Base-by-base conservation (phyloP, 2,888 invertebrate species). In the Conomelus anceps region DNA sequence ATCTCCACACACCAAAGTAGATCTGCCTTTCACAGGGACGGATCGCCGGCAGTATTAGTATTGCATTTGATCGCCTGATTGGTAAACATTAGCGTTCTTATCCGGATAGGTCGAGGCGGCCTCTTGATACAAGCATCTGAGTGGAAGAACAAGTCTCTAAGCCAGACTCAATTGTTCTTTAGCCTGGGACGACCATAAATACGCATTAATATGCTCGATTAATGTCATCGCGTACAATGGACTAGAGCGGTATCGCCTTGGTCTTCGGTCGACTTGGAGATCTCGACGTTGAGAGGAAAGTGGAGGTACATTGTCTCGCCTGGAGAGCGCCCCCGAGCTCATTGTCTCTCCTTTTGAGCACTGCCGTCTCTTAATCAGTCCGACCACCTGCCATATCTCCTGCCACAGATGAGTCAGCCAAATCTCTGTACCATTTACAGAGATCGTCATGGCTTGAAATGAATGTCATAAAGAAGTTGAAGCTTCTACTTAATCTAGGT, bases 181-280 rank as follows among this genome's bases (percentile, higher is more conserved):
- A 20, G 29, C 29, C 22, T 22, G n/a, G 29, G 24, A 23, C 26
- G 24, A 29, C 86, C 86, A 86, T 86, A 86, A 86, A 86, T 86
- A 86, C 86, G 29, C 86, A 86, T 86, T 86, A 86, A 86, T 86
- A 86, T 86, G 86, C 86, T 86, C 86, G 86, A 86, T 86, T 86
- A 86, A 86, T 86, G 86, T 86, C 86, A 29, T 24, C 86, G 86
- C 23, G 22, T 86, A 86, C 86, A 86, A 86, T 86, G 29, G 86
- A 23, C 29, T 63, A 7, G n/a, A 86, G 29, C 86, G 86, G 86
- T 24, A 85, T 23, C 86, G 86, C 11, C 26, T 29, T 23, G n/a
- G 86, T 24, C 86, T n/a, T n/a, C 20, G 3, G 34, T 34, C 34
- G 34, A 34, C 34, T 17, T 34, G 34, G n/a, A 63, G 63, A 20